Conservation (phyloP, 1,140 invertebrate genomes). For the Gerris buenoi region DNA sequence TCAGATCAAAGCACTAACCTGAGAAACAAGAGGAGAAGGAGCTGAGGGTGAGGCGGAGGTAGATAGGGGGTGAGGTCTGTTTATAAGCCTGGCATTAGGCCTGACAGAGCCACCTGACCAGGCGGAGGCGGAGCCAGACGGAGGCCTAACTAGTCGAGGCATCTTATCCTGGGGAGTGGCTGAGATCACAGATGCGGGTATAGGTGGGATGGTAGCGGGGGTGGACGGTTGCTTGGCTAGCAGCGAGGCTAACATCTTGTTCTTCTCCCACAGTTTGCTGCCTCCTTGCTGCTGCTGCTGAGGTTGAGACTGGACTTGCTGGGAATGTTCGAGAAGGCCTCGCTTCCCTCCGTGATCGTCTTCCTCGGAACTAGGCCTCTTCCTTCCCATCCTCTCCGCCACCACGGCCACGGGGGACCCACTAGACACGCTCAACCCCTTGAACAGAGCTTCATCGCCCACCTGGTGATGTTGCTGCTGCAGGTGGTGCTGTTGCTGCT, state of each 20-base stretch:
- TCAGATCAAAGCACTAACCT: too few species aligned
- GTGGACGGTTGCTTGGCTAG: slow-evolving; percentile 62
- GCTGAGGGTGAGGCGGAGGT: not conserved
- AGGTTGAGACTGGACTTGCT: slow-evolving; percentile 8
- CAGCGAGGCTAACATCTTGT: slow-evolving; percentile 71
- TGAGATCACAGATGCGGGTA: slow-evolving; percentile 46
- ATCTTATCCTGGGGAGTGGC: slow-evolving; percentile 47
- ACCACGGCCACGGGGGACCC: not conserved
- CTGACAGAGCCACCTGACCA: not conserved
- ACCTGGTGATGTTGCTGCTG: slow-evolving; percentile 4
- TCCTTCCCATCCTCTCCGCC: slow-evolving; percentile 27
- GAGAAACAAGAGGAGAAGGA: not conserved
- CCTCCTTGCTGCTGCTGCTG: slow-evolving; percentile 32
- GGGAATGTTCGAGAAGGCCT: not conserved
- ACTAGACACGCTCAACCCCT: slow-evolving; percentile 42
- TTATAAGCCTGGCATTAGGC: not conserved
- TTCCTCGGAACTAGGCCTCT: slow-evolving; percentile 30
- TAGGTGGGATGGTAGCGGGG: slow-evolving; percentile 46
- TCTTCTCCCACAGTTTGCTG: slow-evolving; percentile 61
- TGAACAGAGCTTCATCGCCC: slow-evolving; percentile 36
- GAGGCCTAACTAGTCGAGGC: slow-evolving; percentile 29
- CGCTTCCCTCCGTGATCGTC: not conserved
- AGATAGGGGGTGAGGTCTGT: not conserved
- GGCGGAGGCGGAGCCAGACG: not conserved
- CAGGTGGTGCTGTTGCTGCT: too few species aligned